Percentiles rank a stretch among this genome's conserved stretches.
Evolutionary conservation across 2,797 vertebrate species (phyloP).

Genomic region (Syndactyla subalaris): DNA sequence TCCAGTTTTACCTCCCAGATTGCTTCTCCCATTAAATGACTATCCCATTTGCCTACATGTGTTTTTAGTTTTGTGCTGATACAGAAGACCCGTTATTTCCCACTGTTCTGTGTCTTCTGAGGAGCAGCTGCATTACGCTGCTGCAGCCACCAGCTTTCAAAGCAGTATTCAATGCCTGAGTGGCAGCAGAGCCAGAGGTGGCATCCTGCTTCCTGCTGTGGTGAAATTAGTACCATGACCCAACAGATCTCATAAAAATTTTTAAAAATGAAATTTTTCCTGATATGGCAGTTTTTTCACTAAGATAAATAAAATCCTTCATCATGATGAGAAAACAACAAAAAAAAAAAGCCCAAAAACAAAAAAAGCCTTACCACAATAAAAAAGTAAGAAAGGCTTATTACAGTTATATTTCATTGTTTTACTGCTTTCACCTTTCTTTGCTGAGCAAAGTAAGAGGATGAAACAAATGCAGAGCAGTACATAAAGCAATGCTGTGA

Average conservation of each 20-base stretch:
- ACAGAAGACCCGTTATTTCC: not conserved
- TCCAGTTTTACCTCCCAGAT: not conserved
- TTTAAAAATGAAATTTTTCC: not conserved
- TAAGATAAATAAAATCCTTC: not conserved
- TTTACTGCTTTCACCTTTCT: not conserved
- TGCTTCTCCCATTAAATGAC: not conserved
- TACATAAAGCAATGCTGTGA: not conserved
- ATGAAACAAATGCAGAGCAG: not conserved
- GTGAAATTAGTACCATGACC: not conserved
- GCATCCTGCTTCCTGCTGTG: not conserved
- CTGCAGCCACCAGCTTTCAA: not conserved
- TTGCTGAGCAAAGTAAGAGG: not conserved
- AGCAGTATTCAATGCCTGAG: not conserved
- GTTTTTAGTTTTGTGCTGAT: not conserved
- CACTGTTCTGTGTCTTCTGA: not conserved
- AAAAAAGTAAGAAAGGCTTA: not conserved
- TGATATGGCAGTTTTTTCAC: not conserved
- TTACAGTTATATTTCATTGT: not conserved
- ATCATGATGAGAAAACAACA: not conserved
- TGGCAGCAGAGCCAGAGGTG: not conserved
- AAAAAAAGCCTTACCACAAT: not conserved
- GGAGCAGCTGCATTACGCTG: not conserved
- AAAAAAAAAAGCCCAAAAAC: no score
- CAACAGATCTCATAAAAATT: not conserved
- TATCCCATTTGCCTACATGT: not conserved